phyloP scores from a whole-genome alignment of 1,140 invertebrate genomes.

The Bradynema listronoti region DNA sequence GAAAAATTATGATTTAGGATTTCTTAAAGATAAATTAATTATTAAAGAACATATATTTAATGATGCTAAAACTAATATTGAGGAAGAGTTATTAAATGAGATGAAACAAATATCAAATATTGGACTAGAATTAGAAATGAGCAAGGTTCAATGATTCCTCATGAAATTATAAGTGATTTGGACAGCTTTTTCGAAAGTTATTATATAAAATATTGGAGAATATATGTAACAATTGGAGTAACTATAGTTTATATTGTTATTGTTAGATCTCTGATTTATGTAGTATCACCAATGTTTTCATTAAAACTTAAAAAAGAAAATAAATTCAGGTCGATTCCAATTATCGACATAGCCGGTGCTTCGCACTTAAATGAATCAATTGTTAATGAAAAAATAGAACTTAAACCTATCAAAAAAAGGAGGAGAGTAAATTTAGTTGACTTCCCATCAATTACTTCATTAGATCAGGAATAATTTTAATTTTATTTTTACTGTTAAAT shows the following conservation, averaged over 20 bases:
- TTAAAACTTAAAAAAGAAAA: constrained; percentile 20
- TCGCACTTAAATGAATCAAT: constrained; percentile 5
- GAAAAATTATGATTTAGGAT: constrained; percentile 25
- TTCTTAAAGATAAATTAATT: constrained; percentile 13
- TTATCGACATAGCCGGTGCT: background rate
- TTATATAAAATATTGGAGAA: constrained; percentile 32
- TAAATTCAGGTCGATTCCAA: constrained; percentile 8
- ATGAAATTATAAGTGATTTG: constrained; percentile 31
- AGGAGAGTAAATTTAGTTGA: no score
- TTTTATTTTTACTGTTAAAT: no score
- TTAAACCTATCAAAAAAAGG: constrained; percentile 7
- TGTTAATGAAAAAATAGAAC: constrained; percentile 17
- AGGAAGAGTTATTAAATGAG: no score
- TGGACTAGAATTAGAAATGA: constrained; percentile 17
- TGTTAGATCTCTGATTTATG: constrained; percentile 29
- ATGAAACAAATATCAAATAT: constrained; percentile 18
- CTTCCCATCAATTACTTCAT: no score
- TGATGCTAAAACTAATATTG: no score
- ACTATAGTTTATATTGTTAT: constrained; percentile 28
- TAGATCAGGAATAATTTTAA: no score
- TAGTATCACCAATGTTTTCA: no score
- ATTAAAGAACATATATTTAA: constrained; percentile 16
- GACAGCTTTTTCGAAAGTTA: constrained; percentile 29
- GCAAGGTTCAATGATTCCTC: constrained; percentile 14
- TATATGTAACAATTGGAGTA: constrained; percentile 32